Conservation (phyloP, 2,888 invertebrate genomes). For the Emesis furor region DNA sequence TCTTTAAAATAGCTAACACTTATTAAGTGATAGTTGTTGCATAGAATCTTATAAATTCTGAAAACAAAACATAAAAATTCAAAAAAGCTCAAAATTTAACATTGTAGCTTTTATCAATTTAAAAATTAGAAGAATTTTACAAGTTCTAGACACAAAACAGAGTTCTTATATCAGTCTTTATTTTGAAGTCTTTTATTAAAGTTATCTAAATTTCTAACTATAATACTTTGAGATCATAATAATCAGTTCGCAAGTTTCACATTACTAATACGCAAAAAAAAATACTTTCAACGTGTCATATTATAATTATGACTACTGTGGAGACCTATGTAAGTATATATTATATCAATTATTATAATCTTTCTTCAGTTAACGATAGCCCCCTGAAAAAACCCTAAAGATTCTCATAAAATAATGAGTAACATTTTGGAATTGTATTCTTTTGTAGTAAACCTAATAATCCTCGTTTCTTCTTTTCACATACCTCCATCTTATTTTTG, state of each 20-base stretch:
- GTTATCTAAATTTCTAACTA: background rate
- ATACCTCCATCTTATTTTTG: background rate
- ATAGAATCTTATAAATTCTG: background rate
- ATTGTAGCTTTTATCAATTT: background rate
- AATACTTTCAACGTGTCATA: background rate
- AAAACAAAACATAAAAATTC: background rate
- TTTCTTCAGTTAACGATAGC: background rate
- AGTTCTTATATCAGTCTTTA: background rate
- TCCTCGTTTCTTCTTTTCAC: conserved; percentile 7
- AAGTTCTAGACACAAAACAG: background rate
- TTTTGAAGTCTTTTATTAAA: background rate
- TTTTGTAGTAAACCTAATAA: conserved; percentile 4
- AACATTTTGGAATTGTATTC: background rate
- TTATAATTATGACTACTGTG: background rate
- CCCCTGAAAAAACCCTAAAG: background rate
- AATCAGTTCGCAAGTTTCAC: too few relatives aligned
- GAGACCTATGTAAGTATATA: background rate
- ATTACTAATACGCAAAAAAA: background rate
- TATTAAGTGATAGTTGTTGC: background rate
- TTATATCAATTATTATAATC: background rate
- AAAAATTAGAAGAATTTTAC: background rate
- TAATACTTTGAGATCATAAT: background rate
- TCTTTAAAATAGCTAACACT: background rate
- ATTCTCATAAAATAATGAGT: background rate
- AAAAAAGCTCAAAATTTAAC: background rate